Evolutionary conservation across 2,888 invertebrate species (phyloP).

Genomic region (Myathropa florea): DNA sequence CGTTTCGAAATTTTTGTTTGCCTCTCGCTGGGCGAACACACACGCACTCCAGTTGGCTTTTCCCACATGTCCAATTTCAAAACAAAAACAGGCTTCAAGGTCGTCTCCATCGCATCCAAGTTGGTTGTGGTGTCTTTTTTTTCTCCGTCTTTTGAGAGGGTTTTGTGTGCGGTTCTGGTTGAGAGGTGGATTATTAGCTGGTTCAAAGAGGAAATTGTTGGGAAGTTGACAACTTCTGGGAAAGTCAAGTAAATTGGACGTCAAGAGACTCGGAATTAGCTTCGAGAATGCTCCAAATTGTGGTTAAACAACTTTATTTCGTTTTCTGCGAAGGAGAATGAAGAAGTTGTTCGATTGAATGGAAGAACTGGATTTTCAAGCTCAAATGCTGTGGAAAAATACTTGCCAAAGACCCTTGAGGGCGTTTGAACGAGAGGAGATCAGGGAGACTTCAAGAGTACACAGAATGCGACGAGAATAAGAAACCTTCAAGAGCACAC

Average conservation of each 20-base stretch:
- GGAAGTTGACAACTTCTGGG: background rate
- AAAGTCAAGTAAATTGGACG: background rate
- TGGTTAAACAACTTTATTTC: too few species aligned
- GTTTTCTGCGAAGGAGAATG: too few species aligned
- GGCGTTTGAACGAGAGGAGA: too few species aligned
- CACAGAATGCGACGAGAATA: too few species aligned
- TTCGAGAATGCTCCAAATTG: background rate
- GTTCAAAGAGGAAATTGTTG: background rate
- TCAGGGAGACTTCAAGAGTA: too few species aligned
- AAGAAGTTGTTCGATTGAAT: too few species aligned
- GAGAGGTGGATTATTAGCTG: background rate
- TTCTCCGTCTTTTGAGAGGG: background rate
- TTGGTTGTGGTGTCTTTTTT: background rate
- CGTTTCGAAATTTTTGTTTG: background rate
- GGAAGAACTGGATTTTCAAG: too few species aligned
- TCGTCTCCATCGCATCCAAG: background rate
- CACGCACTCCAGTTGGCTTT: background rate
- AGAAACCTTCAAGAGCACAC: too few species aligned
- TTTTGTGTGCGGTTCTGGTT: background rate
- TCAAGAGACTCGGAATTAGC: background rate
- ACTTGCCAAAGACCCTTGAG: too few species aligned
- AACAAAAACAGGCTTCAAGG: background rate
- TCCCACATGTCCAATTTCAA: background rate
- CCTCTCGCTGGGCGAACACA: background rate
- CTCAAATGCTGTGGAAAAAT: too few species aligned